Evolutionary conservation across 2,888 invertebrate species (phyloP).

Genomic region (Nemurella pictetii): DNA sequence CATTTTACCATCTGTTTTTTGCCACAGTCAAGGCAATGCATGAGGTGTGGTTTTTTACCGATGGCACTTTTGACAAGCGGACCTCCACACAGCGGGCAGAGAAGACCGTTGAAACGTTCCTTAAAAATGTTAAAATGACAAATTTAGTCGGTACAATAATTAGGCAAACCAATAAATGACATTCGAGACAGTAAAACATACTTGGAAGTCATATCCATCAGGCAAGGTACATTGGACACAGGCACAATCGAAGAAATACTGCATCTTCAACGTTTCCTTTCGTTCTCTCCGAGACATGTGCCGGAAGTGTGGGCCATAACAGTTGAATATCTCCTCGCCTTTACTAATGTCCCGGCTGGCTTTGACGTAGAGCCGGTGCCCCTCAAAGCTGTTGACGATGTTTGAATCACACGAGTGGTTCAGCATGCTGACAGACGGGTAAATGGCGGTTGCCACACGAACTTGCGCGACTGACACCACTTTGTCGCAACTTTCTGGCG

Average conservation of each 20-base stretch:
- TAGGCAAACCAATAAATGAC: neutral
- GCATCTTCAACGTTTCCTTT: constrained; percentile 62
- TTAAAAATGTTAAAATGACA: constrained; percentile 42
- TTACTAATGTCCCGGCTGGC: constrained; percentile 64
- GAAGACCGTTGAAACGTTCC: constrained; percentile 46
- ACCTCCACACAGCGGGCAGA: constrained; percentile 47
- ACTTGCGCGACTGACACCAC: constrained; percentile 49
- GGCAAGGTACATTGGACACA: constrained; percentile 69
- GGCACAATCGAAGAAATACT: constrained; percentile 78
- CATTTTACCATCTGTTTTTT: constrained; percentile 39
- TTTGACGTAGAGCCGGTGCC: constrained; percentile 69
- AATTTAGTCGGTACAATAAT: no score
- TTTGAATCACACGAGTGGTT: constrained; percentile 91
- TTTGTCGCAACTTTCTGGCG: neutral
- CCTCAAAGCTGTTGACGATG: constrained; percentile 75
- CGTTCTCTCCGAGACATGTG: constrained; percentile 64
- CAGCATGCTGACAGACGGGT: constrained; percentile 85
- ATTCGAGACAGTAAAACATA: constrained; percentile 16
- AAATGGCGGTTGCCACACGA: constrained; percentile 78
- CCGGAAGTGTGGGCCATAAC: constrained; percentile 78
- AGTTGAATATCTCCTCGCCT: constrained; percentile 79
- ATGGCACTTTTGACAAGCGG: constrained; percentile 41
- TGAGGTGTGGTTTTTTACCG: constrained; percentile 42
- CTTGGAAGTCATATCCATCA: constrained; percentile 34
- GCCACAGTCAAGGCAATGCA: constrained; percentile 49